Evolutionary conservation across 2,797 vertebrate genomes (phyloP), one percentile per base, ranked within the genome.

Genomic region (Sebastes cheni): DNA sequence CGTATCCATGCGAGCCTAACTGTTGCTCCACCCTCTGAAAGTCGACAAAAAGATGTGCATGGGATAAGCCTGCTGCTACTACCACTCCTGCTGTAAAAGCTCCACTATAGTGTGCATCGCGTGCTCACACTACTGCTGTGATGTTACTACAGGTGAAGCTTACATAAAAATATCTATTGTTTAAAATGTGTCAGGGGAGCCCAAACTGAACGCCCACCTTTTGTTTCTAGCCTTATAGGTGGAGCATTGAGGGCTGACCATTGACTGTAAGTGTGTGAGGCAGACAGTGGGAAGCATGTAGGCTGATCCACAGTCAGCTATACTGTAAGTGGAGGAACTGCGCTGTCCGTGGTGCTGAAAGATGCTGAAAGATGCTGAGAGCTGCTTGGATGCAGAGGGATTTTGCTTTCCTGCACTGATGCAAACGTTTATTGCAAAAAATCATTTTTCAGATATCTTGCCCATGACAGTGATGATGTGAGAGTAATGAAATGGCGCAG

Each of bases 281-380:
- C 81, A 82, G 84, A 79, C 79, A 10, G 78, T 54, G 77, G 65
- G 80, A 54, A 73, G 72, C 72, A 10, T 75, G 81, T 50, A 14
- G 81, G 85, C 56, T 77, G 80, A 62, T 68, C 8, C 71, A 64
- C 61, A 16, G 61, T 50, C 70, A 11, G 74, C 22, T 52, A 11
- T 71, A 11, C 73, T 75, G 34, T 66, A 9, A 16, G 64, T 27
- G 65, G 72, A 64, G 66, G 66, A 32, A 2, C 20, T 39, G 86
- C 80, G 91, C 92, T 95, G 92, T 93, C 94, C 91, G 64, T 60
- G 95, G 94, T 95, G 82, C 95, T 95, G 93, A 90, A 90, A 58
- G 23, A 56, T 86, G 71, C 86, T 85, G 75, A 91, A 91, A 55
- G 29, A 61, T 86, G 71, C 87, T 83, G 36, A 39, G 13, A 39